phyloP scores from a whole-genome alignment of 2,888 invertebrate genomes.

The Heliconius charithonia region DNA sequence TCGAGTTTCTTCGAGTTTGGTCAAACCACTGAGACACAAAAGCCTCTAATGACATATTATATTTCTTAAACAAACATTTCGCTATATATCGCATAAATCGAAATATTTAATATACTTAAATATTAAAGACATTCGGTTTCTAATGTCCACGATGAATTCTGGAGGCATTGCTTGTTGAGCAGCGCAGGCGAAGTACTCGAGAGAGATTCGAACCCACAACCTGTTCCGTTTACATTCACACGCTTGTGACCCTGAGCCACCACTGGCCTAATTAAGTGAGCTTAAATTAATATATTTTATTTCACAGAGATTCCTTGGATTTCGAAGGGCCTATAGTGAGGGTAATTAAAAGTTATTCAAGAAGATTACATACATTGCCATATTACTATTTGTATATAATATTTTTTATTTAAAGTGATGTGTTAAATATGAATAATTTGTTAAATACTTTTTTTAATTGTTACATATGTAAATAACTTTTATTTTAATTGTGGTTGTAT shows the following conservation, averaged over 20 bases:
- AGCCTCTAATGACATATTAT: too few relatives aligned
- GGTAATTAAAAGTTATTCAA: not conserved
- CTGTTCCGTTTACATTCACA: too few relatives aligned
- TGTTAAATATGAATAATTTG: not conserved
- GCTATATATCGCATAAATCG: too few relatives aligned
- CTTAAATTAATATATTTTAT: not conserved
- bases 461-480: not conserved
- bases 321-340: not conserved
- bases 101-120: too few relatives aligned
- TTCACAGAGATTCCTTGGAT: slow-evolving; percentile 20
- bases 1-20: too few relatives aligned
- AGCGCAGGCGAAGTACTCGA: too few relatives aligned
- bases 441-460: not conserved
- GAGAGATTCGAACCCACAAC: too few relatives aligned
- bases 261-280: not conserved
- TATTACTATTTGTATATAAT: slow-evolving; percentile 4
- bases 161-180: too few relatives aligned
- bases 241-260: not conserved
- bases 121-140: too few relatives aligned
- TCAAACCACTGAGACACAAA: too few relatives aligned
- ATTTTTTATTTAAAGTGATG: slow-evolving; percentile 8
- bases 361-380: not conserved
- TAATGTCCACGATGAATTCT: too few relatives aligned
- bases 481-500: not conserved
- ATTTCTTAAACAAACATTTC: too few relatives aligned